Base-by-base conservation (phyloP, 23 tunicate species). In the Trididemnum miniatum region DNA sequence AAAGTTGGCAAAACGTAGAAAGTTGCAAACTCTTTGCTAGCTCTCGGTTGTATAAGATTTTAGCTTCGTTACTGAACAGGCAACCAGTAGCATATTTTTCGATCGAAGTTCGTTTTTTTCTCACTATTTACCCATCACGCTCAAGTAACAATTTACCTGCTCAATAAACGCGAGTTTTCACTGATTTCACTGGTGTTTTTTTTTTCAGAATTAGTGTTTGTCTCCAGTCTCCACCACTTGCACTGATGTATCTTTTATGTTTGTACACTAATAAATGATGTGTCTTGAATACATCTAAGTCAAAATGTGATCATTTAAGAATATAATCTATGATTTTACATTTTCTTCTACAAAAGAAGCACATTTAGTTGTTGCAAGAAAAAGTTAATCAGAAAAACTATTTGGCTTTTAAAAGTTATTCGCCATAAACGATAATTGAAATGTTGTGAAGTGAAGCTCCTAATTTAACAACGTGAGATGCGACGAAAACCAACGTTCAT, bases 1-100 rank as follows among this genome's bases (percentile, higher is more conserved):
- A 40, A 73, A 73, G 29, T n/a, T n/a, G 59, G 79, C 59, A 20
- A 39, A 73, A 39, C 79, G 79, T 2, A 73, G 79, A 40, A 73
- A 37, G 24, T 39, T 73, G 24, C 59, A 73, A 39, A 73, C 79
- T 2, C 59, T 73, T 44, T 44, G 54, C 15, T 44, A 44, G 54
- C 54, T 44, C 15, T 44, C 54, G 15, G 9, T 44, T 44, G 54
- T 44, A 44, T 44, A 9, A 15, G 54, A 9, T 44, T 44, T 44
- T 7, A 44, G 54, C 54, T 44, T 9, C 54, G 15, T 44, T 44
- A 44, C 9, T 44, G 9, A 15, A 15, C 9, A 44, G 15, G 54
- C 54, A 44, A 44, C 54, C 54, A 44, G 54, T 15, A 15, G 15
- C 15, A 15, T 44, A 7, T 44, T 44, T 44, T 44, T 44, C 54